These are phyloP conservation scores for Rousettus madagascariensis DNA, from an alignment of 2,797 vertebrate species.

Conservation along the genomic window DNA sequence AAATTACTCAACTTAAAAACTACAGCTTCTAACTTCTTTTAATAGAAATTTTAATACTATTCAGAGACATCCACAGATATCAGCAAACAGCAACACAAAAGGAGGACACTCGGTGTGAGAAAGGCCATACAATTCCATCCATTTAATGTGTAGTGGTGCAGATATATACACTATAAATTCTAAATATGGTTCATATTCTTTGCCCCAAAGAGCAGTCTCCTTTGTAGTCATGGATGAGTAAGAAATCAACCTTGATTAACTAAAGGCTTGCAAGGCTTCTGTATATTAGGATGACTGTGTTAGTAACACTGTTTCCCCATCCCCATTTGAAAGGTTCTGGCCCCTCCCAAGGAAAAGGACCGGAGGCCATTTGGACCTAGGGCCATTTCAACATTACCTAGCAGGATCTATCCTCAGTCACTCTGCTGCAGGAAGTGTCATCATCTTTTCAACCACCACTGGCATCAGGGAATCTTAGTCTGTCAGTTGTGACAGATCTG, in stretches of 20 bases:
- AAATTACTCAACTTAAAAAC: not conserved
- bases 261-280: not conserved
- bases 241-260: constrained; percentile 14
- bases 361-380: not conserved
- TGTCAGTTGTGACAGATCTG: constrained; percentile 35
- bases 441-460: not conserved
- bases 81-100: not conserved
- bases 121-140: not conserved
- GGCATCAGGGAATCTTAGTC: not conserved
- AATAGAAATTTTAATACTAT: constrained; percentile 14
- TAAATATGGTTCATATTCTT: constrained; percentile 33
- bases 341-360: not conserved
- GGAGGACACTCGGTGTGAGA: not conserved
- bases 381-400: not conserved
- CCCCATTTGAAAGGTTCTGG: not conserved
- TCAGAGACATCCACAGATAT: not conserved
- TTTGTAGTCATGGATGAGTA: not conserved
- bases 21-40: constrained; percentile 20
- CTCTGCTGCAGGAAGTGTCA: not conserved
- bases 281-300: not conserved
- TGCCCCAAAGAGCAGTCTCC: constrained; percentile 22
- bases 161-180: not conserved
- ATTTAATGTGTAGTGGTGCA: not conserved
- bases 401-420: not conserved
- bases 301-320: not conserved